phyloP scores from a whole-genome alignment of 53 echinoderm and acorn worm species.

The Astropecten irregularis region DNA sequence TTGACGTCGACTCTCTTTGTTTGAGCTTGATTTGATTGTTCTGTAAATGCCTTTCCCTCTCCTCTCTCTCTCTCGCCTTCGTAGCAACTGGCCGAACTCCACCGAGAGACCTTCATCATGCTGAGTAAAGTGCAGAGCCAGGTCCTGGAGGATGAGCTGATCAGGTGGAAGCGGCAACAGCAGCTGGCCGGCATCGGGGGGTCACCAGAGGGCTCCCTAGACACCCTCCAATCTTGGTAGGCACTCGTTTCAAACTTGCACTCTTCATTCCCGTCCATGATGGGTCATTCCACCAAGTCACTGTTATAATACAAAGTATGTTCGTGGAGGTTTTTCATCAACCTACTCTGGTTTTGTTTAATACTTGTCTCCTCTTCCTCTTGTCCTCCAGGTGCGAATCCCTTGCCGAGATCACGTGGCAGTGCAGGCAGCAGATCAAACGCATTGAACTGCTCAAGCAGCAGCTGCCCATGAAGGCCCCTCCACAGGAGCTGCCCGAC shows the following conservation, averaged over 20 bases:
- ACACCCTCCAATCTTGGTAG: slow-evolving; percentile 91
- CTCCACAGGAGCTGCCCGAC: slow-evolving; percentile 73
- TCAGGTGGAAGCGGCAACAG: slow-evolving; percentile 94
- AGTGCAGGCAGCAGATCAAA: slow-evolving; percentile 92
- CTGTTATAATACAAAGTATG: no score
- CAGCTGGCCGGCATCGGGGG: slow-evolving; percentile 97
- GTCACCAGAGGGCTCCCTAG: slow-evolving; percentile 92
- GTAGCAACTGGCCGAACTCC: slow-evolving; percentile 83
- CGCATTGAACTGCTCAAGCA: slow-evolving; percentile 87
- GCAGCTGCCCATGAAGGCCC: slow-evolving; percentile 87
- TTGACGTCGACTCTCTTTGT: no score
- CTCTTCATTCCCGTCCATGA: not conserved
- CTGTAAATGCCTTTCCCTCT: not conserved
- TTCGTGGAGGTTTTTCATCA: no score
- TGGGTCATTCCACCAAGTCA: not conserved
- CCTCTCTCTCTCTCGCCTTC: not conserved
- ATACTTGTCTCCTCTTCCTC: not conserved
- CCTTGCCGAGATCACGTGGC: slow-evolving; percentile 95
- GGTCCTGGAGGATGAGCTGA: slow-evolving; percentile 88
- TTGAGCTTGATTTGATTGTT: no score
- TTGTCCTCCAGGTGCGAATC: slow-evolving; percentile 77
- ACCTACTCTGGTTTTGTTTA: no score
- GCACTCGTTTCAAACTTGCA: no score
- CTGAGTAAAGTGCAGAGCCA: slow-evolving; percentile 78
- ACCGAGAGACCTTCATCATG: slow-evolving; percentile 68